phyloP scores from a whole-genome alignment of 2,888 invertebrate genomes.

The Hylaea fasciaria region DNA sequence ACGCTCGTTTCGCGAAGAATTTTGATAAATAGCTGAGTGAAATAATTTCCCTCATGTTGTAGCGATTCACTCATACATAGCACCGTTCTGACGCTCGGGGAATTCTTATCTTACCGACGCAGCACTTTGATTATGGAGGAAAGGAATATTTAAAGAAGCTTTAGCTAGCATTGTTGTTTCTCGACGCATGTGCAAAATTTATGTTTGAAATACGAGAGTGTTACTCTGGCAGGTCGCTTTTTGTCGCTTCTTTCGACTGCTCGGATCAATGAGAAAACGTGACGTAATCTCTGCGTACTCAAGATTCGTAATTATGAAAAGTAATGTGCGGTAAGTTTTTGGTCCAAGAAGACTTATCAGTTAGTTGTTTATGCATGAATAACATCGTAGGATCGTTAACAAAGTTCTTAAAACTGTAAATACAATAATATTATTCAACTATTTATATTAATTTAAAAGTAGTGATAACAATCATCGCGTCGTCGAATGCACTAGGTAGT shows the following conservation, averaged over 20 bases:
- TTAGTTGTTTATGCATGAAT: no score
- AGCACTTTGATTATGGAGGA: constrained; percentile 82
- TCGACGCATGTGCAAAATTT: constrained; percentile 76
- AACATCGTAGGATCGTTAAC: no score
- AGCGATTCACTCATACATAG: constrained; percentile 65
- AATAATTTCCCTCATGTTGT: constrained; percentile 73
- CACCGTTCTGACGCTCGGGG: constrained; percentile 67
- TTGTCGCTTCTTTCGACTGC: constrained; percentile 49
- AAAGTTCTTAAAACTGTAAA: no score
- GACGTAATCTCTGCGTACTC: no score
- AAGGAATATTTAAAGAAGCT: constrained; percentile 81
- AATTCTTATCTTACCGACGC: constrained; percentile 81
- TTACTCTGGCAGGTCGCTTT: constrained; percentile 35
- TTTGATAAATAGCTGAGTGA: constrained; percentile 79
- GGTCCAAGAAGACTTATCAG: no score
- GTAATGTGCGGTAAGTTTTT: no score
- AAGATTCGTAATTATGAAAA: no score
- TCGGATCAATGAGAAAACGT: no score
- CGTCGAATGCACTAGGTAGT: not conserved
- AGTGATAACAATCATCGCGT: not conserved
- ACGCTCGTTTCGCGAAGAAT: constrained; percentile 60
- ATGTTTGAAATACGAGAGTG: constrained; percentile 62
- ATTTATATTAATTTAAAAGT: no score
- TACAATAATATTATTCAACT: no score
- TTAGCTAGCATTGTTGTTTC: constrained; percentile 70